Evolutionary conservation across 2,797 vertebrate genomes (phyloP).

Genomic region (Poecilia gillii): DNA sequence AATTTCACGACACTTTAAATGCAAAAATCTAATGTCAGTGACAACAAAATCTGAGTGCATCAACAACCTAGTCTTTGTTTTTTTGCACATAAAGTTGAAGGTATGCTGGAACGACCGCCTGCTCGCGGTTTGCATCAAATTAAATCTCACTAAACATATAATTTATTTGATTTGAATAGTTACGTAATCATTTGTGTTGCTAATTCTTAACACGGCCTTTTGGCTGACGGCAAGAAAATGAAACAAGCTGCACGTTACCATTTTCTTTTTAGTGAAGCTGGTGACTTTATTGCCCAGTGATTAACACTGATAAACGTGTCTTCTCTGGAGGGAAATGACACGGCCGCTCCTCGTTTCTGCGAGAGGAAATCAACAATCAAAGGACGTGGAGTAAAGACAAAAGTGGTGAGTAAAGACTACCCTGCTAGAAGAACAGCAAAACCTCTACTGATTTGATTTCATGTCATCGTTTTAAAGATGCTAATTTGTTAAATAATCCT

Average conservation of each 20-base stretch:
- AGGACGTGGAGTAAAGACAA: neutral
- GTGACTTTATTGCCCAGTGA: slow-evolving; percentile 35
- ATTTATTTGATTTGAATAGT: slow-evolving; percentile 11
- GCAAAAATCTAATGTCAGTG: neutral
- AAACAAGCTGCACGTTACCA: slow-evolving; percentile 56
- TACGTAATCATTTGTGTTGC: neutral
- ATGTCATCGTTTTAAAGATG: neutral
- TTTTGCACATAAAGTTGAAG: slow-evolving; percentile 40
- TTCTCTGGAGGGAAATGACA: slow-evolving; percentile 31
- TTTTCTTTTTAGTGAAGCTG: slow-evolving; percentile 40
- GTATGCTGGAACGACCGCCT: slow-evolving; percentile 20
- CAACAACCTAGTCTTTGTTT: slow-evolving; percentile 31
- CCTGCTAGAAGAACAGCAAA: too few relatives aligned
- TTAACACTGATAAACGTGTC: slow-evolving; percentile 17
- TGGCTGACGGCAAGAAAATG: neutral
- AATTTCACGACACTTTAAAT: neutral
- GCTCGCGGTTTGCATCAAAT: slow-evolving; percentile 30
- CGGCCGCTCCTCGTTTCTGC: slow-evolving; percentile 37
- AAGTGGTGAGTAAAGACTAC: too few relatives aligned
- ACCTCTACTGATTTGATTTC: neutral
- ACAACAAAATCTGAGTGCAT: slow-evolving; percentile 34
- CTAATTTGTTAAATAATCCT: neutral
- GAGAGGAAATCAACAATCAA: neutral
- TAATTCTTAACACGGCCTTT: neutral
- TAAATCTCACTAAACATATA: slow-evolving; percentile 40